Percentiles rank a stretch among this genome's conserved stretches.
Evolutionary conservation across 2,797 vertebrate genomes (phyloP).

Genomic region (Centropyge bicolor): DNA sequence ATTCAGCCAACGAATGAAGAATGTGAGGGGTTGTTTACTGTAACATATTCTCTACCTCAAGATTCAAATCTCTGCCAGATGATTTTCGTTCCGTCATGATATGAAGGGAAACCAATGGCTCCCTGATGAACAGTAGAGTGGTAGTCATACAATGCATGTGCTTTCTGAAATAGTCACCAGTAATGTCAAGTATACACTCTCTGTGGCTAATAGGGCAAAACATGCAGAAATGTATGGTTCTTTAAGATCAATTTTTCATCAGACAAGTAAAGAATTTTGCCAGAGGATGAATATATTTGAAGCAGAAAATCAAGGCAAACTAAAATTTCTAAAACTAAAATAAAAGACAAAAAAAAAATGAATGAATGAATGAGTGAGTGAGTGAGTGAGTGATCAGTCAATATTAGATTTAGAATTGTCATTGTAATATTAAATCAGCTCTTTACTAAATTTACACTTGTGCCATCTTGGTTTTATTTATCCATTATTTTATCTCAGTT

Average conservation of each 20-base stretch:
- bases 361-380: too few species aligned
- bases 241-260: background rate
- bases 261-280: background rate
- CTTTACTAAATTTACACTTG: too few species aligned
- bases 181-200: background rate
- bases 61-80: background rate
- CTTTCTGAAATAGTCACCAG: background rate
- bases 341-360: too few species aligned
- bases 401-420: background rate
- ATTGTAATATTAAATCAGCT: too few species aligned
- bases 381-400: background rate
- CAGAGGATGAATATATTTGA: background rate
- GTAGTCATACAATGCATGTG: background rate
- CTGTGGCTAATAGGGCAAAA: background rate
- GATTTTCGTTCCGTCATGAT: background rate
- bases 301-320: background rate
- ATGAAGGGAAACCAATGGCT: background rate
- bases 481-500: too few species aligned
- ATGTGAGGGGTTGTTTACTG: background rate
- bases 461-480: too few species aligned
- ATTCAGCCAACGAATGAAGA: background rate
- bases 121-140: background rate
- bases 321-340: too few species aligned
- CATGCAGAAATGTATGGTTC: background rate
- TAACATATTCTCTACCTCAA: background rate